Percentiles rank a stretch among this genome's conserved stretches.
These are phyloP conservation scores for Oreohelix idahoensis DNA, from an alignment of 1,140 invertebrate species.

Conservation along the genomic window DNA sequence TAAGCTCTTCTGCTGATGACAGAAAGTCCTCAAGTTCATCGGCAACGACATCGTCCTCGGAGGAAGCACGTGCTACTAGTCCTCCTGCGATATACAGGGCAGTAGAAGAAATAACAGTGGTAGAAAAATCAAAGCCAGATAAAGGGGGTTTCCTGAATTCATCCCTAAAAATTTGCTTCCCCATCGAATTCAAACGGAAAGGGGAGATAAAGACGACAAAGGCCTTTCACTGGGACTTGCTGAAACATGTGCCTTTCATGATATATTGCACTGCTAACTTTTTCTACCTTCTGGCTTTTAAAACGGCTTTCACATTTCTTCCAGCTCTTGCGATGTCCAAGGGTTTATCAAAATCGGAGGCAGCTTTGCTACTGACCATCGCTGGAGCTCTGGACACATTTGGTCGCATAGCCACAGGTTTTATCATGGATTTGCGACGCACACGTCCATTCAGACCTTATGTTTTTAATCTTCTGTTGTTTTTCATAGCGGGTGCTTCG, in stretches of 20 bases:
- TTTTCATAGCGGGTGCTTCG: conserved; percentile 49
- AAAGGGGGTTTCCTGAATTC: conserved; percentile 3
- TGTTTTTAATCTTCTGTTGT: conserved; percentile 58
- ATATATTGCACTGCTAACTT: conserved; percentile 55
- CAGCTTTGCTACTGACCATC: conserved; percentile 56
- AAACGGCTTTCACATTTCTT: conserved; percentile 61
- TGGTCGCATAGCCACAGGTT: conserved; percentile 49
- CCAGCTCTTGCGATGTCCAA: conserved; percentile 56
- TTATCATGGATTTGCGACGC: conserved; percentile 52
- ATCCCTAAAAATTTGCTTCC: conserved; percentile 35
- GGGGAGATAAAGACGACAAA: conserved; percentile 32
- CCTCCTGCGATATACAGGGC: too few relatives aligned
- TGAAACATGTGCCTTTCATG: conserved; percentile 59
- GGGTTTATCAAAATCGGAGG: conserved; percentile 48
- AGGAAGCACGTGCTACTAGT: too few relatives aligned
- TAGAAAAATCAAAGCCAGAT: not conserved
- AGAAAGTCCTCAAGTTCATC: not conserved
- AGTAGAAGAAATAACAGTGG: not conserved
- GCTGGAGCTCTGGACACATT: conserved; percentile 57
- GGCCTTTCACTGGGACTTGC: conserved; percentile 52
- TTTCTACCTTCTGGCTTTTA: conserved; percentile 57
- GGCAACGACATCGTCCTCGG: not conserved
- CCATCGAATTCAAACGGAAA: conserved; percentile 18
- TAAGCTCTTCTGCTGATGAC: not conserved
- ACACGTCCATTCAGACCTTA: conserved; percentile 54